These are phyloP conservation scores for Cephus nigrinus DNA, from an alignment of 2,888 invertebrate genomes.

Conservation along the genomic window DNA sequence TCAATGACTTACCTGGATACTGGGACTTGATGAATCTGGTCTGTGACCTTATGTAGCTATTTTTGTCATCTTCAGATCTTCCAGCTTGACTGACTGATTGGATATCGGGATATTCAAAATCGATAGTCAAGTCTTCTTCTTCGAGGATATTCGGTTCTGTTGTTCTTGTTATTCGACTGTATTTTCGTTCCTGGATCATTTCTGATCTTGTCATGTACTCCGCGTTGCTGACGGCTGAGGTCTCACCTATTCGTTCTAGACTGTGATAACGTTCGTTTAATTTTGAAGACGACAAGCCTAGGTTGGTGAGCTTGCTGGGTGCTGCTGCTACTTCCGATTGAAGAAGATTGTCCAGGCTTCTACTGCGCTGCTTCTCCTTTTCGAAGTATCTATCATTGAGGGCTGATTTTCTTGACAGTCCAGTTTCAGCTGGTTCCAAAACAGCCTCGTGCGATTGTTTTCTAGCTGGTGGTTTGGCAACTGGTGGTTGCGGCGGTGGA, in stretches of 20 bases:
- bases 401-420: slow-evolving; percentile 82
- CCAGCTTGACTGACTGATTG: slow-evolving; percentile 65
- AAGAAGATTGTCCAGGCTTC: slow-evolving; percentile 84
- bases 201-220: slow-evolving; percentile 66
- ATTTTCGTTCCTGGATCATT: slow-evolving; percentile 65
- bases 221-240: slow-evolving; percentile 53
- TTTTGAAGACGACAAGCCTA: slow-evolving; percentile 86
- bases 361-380: slow-evolving; percentile 81
- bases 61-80: slow-evolving; percentile 68
- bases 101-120: slow-evolving; percentile 78
- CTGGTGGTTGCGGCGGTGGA: slow-evolving; percentile 64
- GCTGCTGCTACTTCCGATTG: slow-evolving; percentile 71
- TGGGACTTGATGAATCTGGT: slow-evolving; percentile 87
- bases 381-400: slow-evolving; percentile 91
- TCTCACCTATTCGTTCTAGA: slow-evolving; percentile 72
- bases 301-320: slow-evolving; percentile 73
- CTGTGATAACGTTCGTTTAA: slow-evolving; percentile 92
- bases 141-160: slow-evolving; percentile 63
- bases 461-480: slow-evolving; percentile 67
- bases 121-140: slow-evolving; percentile 65
- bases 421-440: slow-evolving; percentile 63
- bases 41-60: slow-evolving; percentile 66
- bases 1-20: slow-evolving; percentile 71
- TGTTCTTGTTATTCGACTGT: slow-evolving; percentile 65
- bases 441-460: slow-evolving; percentile 80